phyloP scores from a whole-genome alignment of 1,140 invertebrate genomes.

The Zaprionus inermis region DNA sequence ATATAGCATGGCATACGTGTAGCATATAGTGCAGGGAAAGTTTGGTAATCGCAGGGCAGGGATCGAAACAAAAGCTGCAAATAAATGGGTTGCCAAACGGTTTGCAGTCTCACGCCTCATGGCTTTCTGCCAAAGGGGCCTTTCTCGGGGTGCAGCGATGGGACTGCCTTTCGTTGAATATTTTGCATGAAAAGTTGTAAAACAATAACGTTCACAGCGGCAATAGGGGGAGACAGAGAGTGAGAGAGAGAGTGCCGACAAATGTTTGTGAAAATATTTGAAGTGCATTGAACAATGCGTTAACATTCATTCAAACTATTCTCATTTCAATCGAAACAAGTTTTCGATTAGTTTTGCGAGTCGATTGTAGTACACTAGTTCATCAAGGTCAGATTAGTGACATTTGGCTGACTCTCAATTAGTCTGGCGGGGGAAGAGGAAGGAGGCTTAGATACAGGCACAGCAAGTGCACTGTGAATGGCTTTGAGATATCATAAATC shows the following conservation, averaged over 20 bases:
- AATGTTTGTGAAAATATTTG: slow-evolving; percentile 71
- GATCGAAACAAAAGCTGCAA: slow-evolving; percentile 71
- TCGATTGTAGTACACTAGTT: neutral
- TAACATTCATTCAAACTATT: slow-evolving; percentile 61
- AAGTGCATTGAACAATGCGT: slow-evolving; percentile 68
- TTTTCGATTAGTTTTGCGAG: slow-evolving; percentile 11
- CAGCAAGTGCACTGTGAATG: too few relatives aligned
- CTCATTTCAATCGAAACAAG: slow-evolving; percentile 37
- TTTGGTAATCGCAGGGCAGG: slow-evolving; percentile 65
- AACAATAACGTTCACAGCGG: slow-evolving; percentile 69
- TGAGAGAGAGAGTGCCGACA: slow-evolving; percentile 32
- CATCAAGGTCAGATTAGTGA: slow-evolving; percentile 5
- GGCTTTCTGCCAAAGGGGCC: slow-evolving; percentile 66
- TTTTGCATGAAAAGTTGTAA: slow-evolving; percentile 70
- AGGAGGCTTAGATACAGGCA: too few relatives aligned
- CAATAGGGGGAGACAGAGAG: slow-evolving; percentile 18
- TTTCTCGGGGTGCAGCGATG: slow-evolving; percentile 34
- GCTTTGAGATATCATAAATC: too few relatives aligned
- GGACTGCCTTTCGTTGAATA: slow-evolving; percentile 55
- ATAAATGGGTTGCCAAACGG: slow-evolving; percentile 49
- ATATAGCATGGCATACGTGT: neutral
- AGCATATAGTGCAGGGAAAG: slow-evolving; percentile 54
- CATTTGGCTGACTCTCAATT: slow-evolving; percentile 22
- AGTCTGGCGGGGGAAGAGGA: too few relatives aligned
- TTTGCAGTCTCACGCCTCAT: slow-evolving; percentile 61